phyloP scores from a whole-genome alignment of 1,140 invertebrate genomes.

The Pentalonia nigronervosa region DNA sequence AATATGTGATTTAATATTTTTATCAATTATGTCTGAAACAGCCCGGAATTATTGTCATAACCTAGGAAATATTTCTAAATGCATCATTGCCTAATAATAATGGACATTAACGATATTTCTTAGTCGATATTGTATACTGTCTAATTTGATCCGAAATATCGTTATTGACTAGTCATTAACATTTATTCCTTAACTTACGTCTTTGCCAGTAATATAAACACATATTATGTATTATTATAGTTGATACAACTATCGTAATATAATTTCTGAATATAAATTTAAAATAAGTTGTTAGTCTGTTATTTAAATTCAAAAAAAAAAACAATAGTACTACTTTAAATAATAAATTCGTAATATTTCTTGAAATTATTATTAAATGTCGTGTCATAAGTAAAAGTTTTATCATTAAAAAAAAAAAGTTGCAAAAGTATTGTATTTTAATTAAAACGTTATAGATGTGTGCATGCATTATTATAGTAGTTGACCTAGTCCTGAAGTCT shows the following conservation, averaged over 20 bases:
- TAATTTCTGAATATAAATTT: not conserved
- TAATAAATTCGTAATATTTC: not conserved
- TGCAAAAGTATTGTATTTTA: not conserved
- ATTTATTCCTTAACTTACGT: too few species aligned
- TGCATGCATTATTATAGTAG: not conserved
- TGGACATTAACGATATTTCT: too few species aligned
- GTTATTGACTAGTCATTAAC: too few species aligned
- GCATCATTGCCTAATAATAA: too few species aligned
- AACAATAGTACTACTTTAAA: not conserved
- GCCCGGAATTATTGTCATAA: too few species aligned
- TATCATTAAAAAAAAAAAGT: not conserved
- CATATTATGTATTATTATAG: not conserved
- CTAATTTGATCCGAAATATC: too few species aligned
- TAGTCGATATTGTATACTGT: too few species aligned
- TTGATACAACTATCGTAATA: not conserved
- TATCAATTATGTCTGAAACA: too few species aligned
- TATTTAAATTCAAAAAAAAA: not conserved
- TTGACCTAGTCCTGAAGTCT: not conserved
- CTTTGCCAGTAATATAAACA: too few species aligned
- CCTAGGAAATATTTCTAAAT: too few species aligned
- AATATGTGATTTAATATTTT: too few species aligned
- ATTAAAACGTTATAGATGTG: not conserved
- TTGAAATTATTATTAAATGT: not conserved
- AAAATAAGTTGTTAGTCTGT: not conserved
- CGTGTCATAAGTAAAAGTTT: not conserved